A percentile compares a stretch with the other conserved stretches of the same genome.
Evolutionary conservation across 23 tunicate species (phyloP).

Genomic region (Diplosoma virens): DNA sequence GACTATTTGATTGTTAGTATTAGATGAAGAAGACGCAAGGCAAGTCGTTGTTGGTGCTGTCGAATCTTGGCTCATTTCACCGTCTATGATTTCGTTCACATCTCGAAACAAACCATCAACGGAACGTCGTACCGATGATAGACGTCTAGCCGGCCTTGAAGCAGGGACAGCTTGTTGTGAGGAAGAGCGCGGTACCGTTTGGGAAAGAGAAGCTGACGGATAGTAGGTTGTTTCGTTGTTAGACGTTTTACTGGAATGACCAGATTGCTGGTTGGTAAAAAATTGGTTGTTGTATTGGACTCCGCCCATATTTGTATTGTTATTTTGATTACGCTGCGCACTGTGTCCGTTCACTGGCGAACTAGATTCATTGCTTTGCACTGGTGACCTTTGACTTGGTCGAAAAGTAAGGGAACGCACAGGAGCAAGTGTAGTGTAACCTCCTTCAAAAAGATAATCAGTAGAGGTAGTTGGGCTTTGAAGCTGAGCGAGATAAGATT

Average conservation of each 20-base stretch:
- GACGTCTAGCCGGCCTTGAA: background rate
- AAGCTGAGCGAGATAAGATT: slow-evolving; percentile 63
- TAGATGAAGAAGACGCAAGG: slow-evolving; percentile 4
- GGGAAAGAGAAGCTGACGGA: slow-evolving; percentile 35
- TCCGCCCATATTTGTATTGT: slow-evolving; percentile 41
- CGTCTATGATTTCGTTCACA: slow-evolving; percentile 61
- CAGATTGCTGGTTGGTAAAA: background rate
- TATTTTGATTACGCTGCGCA: slow-evolving; percentile 83
- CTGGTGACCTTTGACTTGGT: slow-evolving; percentile 22
- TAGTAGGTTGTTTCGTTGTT: slow-evolving; percentile 38
- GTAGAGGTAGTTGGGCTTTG: slow-evolving; percentile 55
- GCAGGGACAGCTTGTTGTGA: slow-evolving; percentile 2
- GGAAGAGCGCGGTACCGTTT: slow-evolving; percentile 31
- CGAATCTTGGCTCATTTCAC: slow-evolving; percentile 12
- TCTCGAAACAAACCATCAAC: slow-evolving; percentile 64
- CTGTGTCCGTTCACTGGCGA: slow-evolving; percentile 67
- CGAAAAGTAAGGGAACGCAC: slow-evolving; percentile 46
- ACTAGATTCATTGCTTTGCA: slow-evolving; percentile 2
- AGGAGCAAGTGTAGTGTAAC: slow-evolving; percentile 79
- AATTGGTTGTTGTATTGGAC: slow-evolving; percentile 14
- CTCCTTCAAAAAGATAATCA: slow-evolving; percentile 68
- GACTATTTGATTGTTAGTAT: background rate
- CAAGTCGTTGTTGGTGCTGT: background rate
- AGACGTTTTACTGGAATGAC: slow-evolving; percentile 27
- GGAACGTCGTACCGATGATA: slow-evolving; percentile 25